phyloP scores from a whole-genome alignment of 1,140 invertebrate species.

The Halesus radiatus region DNA sequence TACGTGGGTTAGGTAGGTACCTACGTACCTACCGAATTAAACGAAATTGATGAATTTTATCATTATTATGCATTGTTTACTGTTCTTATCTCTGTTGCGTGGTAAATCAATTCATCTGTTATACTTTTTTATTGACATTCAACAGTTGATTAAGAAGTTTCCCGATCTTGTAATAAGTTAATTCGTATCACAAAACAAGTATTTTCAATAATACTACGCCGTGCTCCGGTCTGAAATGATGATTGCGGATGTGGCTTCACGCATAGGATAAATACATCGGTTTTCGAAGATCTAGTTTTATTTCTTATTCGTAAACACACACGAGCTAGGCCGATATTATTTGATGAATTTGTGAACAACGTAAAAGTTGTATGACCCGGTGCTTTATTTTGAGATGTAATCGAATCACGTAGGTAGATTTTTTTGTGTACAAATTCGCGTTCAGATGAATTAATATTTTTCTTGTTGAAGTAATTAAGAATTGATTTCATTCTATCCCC shows the following conservation, averaged over 20 bases:
- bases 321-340: background rate
- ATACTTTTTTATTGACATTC: constrained; percentile 1
- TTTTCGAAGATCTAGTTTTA: constrained; percentile 21
- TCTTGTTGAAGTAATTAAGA: too few relatives aligned
- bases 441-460: too few relatives aligned
- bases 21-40: background rate
- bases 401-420: background rate
- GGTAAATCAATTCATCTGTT: background rate
- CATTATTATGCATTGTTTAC: constrained; percentile 11
- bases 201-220: background rate
- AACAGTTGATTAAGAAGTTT: background rate
- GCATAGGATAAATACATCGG: constrained; percentile 11
- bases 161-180: background rate
- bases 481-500: too few relatives aligned
- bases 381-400: background rate
- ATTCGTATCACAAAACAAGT: background rate
- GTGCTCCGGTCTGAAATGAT: background rate
- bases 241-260: constrained; percentile 17
- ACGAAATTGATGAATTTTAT: background rate
- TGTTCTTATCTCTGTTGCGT: background rate
- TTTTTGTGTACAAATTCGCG: background rate
- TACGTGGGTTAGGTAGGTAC: background rate
- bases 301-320: background rate
- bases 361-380: background rate
- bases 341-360: background rate